Evolutionary conservation across 1,140 invertebrate genomes (phyloP).

Genomic region (Alviniconcha marisindica): DNA sequence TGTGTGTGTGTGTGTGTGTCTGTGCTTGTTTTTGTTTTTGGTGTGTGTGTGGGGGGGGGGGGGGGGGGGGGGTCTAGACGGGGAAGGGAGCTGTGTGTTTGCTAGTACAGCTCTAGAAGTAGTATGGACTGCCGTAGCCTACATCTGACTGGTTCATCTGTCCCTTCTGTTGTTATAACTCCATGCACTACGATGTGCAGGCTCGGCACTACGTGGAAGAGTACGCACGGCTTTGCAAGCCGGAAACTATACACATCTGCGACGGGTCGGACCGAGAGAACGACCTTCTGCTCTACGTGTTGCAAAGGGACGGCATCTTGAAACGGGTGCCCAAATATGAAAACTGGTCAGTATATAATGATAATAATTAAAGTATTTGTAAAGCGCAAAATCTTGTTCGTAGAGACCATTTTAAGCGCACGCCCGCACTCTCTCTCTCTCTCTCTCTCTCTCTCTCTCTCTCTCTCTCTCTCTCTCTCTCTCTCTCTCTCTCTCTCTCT

Average conservation of each 20-base stretch:
- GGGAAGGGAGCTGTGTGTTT: too few species aligned
- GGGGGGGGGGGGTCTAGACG: too few species aligned
- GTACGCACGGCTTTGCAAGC: constrained; percentile 83
- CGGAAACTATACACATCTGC: constrained; percentile 92
- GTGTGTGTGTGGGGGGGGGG: constrained; percentile 35
- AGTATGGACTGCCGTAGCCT: neutral
- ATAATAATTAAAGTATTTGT: too few species aligned
- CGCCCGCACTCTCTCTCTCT: too few species aligned
- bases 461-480: too few species aligned
- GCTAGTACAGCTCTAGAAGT: too few species aligned
- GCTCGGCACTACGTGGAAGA: constrained; percentile 72
- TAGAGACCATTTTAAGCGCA: too few species aligned
- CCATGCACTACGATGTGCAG: constrained; percentile 6
- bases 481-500: too few species aligned
- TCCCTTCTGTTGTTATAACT: too few species aligned
- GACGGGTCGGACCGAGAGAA: constrained; percentile 94
- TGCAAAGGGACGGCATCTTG: constrained; percentile 83
- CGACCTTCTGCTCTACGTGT: constrained; percentile 78
- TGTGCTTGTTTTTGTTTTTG: constrained; percentile 25
- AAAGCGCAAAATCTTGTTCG: too few species aligned
- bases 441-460: too few species aligned
- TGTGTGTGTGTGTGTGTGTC: neutral
- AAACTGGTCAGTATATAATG: constrained; percentile 86
- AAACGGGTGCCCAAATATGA: constrained; percentile 88
- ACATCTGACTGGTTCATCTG: too few species aligned